Evolutionary conservation across 2,113 vertebrate genomes (phyloP), one percentile per base, ranked within the genome.

Genomic region (Poeciliopsis turrubarensis): DNA sequence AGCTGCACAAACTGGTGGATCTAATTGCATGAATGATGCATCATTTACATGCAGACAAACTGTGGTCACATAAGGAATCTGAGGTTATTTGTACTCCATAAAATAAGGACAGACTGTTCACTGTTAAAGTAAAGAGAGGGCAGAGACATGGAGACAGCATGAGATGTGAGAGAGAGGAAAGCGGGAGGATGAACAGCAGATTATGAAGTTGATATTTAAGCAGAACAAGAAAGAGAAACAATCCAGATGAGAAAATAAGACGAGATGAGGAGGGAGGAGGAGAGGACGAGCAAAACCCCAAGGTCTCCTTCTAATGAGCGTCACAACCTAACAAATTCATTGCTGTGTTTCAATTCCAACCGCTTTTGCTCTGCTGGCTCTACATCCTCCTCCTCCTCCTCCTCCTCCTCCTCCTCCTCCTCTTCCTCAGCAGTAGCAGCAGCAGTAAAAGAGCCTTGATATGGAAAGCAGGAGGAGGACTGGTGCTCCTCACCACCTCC

Each of bases 401-500:
- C 67, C 69, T 70, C 32, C 19, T 66, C 62, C 54, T 79, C 77
- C 4, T 68, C 77, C 68, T 68, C 79, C 69, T 70, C 32, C 14
- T 66, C 62, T 29, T 80, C 74, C 4, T 69, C 77, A 68, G 65
- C 79, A 71, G 77, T 74, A 79, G 76, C 74, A 80, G n/a, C 64
- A 71, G 73, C 77, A 79, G 79, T 68, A 80, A 76, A 30, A 60
- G 29, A 54, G 78, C 76, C 81, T 82, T 89, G 84, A 85, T 87
- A 79, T 85, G 85, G 68, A 78, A 86, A 89, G 71, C 84, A 78
- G 77, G 68, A 79, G 77, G 74, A 79, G 77, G 74, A 79, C 62
- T 34, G 25, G 72, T 72, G 26, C 87, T 81, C 83, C 51, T 83
- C 76, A 39, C 34, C 54, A 15, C 79, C 85, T 79, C 72, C 80